phyloP scores from a whole-genome alignment of 2,797 vertebrate genomes.

The Phalloptychus januarius region DNA sequence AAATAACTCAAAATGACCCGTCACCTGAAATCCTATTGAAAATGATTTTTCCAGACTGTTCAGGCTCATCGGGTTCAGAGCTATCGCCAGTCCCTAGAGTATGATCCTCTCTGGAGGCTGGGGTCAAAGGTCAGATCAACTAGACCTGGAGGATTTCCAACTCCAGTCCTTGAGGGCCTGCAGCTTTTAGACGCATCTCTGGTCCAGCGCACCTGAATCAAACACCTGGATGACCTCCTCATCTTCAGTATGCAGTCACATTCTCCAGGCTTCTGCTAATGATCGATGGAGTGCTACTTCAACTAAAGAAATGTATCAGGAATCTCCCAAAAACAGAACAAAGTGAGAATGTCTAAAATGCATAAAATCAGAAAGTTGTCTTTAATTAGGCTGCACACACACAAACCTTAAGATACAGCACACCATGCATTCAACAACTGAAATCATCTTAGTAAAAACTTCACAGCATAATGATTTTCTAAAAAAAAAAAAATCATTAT shows the following conservation, averaged over 20 bases:
- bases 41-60: constrained; percentile 16
- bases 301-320: constrained; percentile 29
- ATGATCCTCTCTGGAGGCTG: constrained; percentile 53
- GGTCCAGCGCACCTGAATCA: too few relatives aligned
- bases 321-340: constrained; percentile 41
- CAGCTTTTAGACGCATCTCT: too few relatives aligned
- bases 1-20: too few relatives aligned
- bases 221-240: too few relatives aligned
- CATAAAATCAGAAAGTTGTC: constrained; percentile 41
- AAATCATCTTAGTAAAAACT: constrained; percentile 31
- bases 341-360: constrained; percentile 15
- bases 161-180: too few relatives aligned
- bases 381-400: constrained; percentile 58
- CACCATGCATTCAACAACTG: constrained; percentile 66
- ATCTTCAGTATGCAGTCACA: too few relatives aligned
- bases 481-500: too few relatives aligned
- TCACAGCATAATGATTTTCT: constrained; percentile 57
- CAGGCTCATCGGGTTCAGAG: constrained; percentile 48
- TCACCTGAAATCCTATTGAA: neutral
- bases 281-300: constrained; percentile 5
- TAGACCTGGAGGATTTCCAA: constrained; percentile 37
- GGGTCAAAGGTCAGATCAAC: constrained; percentile 61
- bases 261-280: too few relatives aligned
- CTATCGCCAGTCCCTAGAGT: constrained; percentile 63
- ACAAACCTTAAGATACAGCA: constrained; percentile 35